Evolutionary conservation across 2,113 vertebrate genomes (phyloP).

Genomic region (Gadus macrocephalus): DNA sequence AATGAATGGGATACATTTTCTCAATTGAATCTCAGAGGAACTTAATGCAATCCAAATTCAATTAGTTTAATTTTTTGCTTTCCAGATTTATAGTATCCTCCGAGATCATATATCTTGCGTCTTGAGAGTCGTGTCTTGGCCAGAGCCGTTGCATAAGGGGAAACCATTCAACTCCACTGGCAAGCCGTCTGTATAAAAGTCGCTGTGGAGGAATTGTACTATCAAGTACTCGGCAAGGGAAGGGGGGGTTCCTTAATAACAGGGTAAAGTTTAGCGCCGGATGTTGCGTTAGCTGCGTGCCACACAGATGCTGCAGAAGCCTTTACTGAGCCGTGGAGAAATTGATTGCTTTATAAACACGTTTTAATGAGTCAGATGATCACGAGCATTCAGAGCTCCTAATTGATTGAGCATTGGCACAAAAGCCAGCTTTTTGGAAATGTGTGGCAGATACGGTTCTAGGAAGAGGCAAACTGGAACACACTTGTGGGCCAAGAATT

Average conservation of each 20-base stretch:
- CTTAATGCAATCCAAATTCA: slow-evolving; percentile 56
- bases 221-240: slow-evolving; percentile 53
- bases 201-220: slow-evolving; percentile 17
- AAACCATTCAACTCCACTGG: slow-evolving; percentile 44
- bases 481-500: slow-evolving; percentile 29
- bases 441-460: slow-evolving; percentile 4
- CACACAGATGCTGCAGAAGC: slow-evolving; percentile 22
- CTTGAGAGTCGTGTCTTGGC: slow-evolving; percentile 26
- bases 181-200: slow-evolving; percentile 46
- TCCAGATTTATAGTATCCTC: slow-evolving; percentile 56
- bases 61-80: slow-evolving; percentile 59
- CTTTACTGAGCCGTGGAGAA: slow-evolving; percentile 43
- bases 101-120: slow-evolving; percentile 43
- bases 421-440: slow-evolving; percentile 42
- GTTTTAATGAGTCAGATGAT: slow-evolving; percentile 63
- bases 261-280: slow-evolving; percentile 3
- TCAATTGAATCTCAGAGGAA: slow-evolving; percentile 60
- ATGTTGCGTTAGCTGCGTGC: too few species aligned
- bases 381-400: slow-evolving; percentile 46
- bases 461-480: slow-evolving; percentile 1
- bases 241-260: slow-evolving; percentile 39
- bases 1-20: slow-evolving; percentile 57
- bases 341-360: slow-evolving; percentile 55
- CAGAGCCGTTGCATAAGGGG: slow-evolving; percentile 34
- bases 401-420: slow-evolving; percentile 51